Conservation (phyloP, 2,113 vertebrate species). For the Embiotoca jacksoni region DNA sequence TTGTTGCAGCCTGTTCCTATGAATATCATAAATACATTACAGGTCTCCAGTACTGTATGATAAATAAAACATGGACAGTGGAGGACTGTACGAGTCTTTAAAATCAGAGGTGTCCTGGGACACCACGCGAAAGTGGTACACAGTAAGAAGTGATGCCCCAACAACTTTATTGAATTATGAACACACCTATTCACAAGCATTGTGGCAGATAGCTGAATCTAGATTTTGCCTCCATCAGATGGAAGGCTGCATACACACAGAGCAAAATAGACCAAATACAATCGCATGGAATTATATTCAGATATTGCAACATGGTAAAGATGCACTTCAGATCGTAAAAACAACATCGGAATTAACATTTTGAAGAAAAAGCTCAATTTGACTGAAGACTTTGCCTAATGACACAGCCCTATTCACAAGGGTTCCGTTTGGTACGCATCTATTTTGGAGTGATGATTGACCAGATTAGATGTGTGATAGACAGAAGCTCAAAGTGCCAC, state of each 20-base stretch:
- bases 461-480: slow-evolving; percentile 11
- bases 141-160: slow-evolving; percentile 40
- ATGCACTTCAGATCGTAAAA: too few species aligned
- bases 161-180: slow-evolving; percentile 45
- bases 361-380: not conserved
- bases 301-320: too few species aligned
- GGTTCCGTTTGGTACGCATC: not conserved
- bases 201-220: slow-evolving; percentile 8
- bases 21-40: slow-evolving; percentile 70
- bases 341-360: too few species aligned
- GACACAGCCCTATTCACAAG: not conserved
- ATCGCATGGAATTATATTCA: not conserved
- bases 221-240: slow-evolving; percentile 19
- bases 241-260: slow-evolving; percentile 26
- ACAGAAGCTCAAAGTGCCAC: not conserved
- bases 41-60: slow-evolving; percentile 37
- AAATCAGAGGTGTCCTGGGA: slow-evolving; percentile 60
- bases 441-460: slow-evolving; percentile 10
- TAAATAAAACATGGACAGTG: slow-evolving; percentile 69
- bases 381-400: not conserved
- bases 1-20: slow-evolving; percentile 23
- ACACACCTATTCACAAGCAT: slow-evolving; percentile 30
- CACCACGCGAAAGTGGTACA: slow-evolving; percentile 36
- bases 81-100: slow-evolving; percentile 38
- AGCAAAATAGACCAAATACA: not conserved